Conservation (phyloP, 1,140 invertebrate species). For the Streblospio benedicti region DNA sequence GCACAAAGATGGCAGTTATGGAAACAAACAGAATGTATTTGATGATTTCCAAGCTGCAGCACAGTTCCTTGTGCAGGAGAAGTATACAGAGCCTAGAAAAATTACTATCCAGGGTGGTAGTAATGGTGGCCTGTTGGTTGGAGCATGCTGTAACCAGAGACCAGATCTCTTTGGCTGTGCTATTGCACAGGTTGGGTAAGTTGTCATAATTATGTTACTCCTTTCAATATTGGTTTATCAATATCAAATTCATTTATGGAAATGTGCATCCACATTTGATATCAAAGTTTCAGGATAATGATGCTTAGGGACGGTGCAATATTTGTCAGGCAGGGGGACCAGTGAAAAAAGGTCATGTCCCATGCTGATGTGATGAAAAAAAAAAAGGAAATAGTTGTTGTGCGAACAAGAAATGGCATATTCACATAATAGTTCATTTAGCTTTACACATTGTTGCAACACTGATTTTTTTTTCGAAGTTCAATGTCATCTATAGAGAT, state of each 20-base stretch:
- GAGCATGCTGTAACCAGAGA: conserved; percentile 80
- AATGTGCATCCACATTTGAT: too few relatives aligned
- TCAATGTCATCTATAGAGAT: too few relatives aligned
- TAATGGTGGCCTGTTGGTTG: conserved; percentile 90
- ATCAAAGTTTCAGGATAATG: too few relatives aligned
- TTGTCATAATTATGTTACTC: conserved; percentile 9
- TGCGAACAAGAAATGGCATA: too few relatives aligned
- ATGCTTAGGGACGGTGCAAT: too few relatives aligned
- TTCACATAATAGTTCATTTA: too few relatives aligned
- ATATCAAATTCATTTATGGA: conserved; percentile 16
- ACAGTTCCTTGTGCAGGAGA: conserved; percentile 74
- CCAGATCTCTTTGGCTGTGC: conserved; percentile 89
- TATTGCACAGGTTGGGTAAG: conserved; percentile 83
- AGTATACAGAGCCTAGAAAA: conserved; percentile 66
- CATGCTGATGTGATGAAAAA: too few relatives aligned
- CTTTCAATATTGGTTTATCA: background rate
- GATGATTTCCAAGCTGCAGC: conserved; percentile 92
- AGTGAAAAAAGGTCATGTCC: too few relatives aligned
- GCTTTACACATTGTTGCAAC: too few relatives aligned
- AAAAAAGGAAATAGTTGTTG: too few relatives aligned
- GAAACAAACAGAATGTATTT: conserved; percentile 95
- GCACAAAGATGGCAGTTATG: conserved; percentile 84
- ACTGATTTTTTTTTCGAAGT: too few relatives aligned
- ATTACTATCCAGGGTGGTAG: conserved; percentile 87
- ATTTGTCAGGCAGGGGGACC: too few relatives aligned